Evolutionary conservation across 1,140 invertebrate species (phyloP), one percentile per base, ranked within the genome.

Genomic region (Temnothorax nylanderi): DNA sequence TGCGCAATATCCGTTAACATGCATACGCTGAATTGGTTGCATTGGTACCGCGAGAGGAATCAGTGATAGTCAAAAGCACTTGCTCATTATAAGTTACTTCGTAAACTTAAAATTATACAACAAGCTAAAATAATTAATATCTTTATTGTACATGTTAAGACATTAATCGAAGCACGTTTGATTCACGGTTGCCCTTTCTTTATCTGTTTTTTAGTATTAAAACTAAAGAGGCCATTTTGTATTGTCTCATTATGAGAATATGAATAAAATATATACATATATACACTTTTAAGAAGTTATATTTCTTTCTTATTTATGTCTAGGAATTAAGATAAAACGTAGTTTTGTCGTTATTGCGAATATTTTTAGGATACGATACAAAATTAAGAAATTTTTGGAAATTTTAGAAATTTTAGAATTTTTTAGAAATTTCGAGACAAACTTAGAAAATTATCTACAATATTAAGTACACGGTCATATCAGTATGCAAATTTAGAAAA

Each of bases 91-190:
- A 16, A 49, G 21, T 34, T 6, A 34, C 2, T 67, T 78, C n/a
- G 21, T 67, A 67, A 67, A 65, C 16, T 67, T 49, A 5, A 77
- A 62, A 60, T 62, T 41, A 10, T 41, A 10, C 4, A 60, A 26
- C 13, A 41, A 80, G 32, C 32, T 67, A 34, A 65, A 67, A 80
- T 51, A 51, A 26, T 80, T 80, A 44, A 78, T 62, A 64, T n/a
- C n/a, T 8, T 1, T 7, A 13, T 41, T 16, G 1, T 67, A 32
- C 21, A n/a, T 21, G n/a, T 21, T 78, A 56, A 81, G 21, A 71
- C 13, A 1, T 58, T 72, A 58, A 58, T 41, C 13, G 41, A 44
- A 44, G 60, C 5, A 76, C n/a, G 4, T 75, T 6, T 32, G 5
- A 0, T 49, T 8, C 2, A 32, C 47, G 10, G 2, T 18, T 8